A percentile compares a stretch with the other conserved stretches of the same genome.
Evolutionary conservation across 2,797 vertebrate genomes (phyloP).

Genomic region (Philypnodon macrostomus): DNA sequence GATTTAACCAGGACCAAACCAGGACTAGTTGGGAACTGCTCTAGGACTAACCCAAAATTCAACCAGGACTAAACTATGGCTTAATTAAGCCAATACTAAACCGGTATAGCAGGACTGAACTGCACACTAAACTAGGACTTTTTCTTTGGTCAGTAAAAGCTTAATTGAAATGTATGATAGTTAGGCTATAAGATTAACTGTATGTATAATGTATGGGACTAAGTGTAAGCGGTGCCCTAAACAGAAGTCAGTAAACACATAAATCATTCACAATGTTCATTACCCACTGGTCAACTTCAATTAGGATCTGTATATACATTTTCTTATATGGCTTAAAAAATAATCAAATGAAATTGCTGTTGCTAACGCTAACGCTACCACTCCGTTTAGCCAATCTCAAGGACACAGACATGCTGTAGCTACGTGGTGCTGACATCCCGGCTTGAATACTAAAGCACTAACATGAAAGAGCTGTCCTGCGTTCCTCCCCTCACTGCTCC

Average conservation of each 20-base stretch:
- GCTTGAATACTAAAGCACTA: conserved; percentile 68
- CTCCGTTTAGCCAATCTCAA: conserved; percentile 70
- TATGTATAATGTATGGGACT: conserved; percentile 2
- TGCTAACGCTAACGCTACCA: conserved; percentile 41
- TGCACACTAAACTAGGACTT: too few relatives aligned
- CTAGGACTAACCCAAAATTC: too few relatives aligned
- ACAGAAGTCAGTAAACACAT: conserved; percentile 19
- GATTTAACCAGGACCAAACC: too few relatives aligned
- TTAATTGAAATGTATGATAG: conserved; percentile 8
- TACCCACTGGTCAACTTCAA: conserved; percentile 41
- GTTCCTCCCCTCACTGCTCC: conserved; percentile 52
- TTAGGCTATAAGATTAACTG: conserved; percentile 1
- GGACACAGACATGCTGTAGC: conserved; percentile 69
- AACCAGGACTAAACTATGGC: too few relatives aligned
- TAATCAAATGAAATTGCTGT: conserved; percentile 57
- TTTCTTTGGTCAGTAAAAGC: conserved; percentile 14
- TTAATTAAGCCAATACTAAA: too few relatives aligned
- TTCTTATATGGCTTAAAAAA: conserved; percentile 33
- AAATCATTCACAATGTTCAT: conserved; percentile 32
- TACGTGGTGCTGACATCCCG: conserved; percentile 55
- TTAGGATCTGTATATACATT: conserved; percentile 26
- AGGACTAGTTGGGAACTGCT: too few relatives aligned
- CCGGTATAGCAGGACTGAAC: too few relatives aligned
- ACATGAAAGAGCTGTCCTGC: conserved; percentile 62
- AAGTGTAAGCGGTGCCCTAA: conserved; percentile 5